A percentile compares a stretch with the other conserved stretches of the same genome.
Conservation (phyloP, 2,797 vertebrate genomes). For the Premnoplex brunnescens region DNA sequence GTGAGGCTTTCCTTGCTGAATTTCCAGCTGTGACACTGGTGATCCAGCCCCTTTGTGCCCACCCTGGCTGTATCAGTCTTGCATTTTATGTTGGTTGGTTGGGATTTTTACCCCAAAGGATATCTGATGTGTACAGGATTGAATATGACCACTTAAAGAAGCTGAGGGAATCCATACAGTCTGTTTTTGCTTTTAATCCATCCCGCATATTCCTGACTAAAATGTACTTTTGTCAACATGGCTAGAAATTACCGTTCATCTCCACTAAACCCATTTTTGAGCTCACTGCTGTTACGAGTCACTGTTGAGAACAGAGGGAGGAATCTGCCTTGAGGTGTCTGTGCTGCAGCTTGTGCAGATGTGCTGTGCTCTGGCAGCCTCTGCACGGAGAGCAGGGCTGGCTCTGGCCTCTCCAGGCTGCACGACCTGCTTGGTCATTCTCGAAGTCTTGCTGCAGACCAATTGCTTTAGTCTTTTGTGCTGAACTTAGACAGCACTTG, state of each 20-base stretch:
- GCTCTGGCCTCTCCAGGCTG: neutral
- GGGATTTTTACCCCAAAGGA: neutral
- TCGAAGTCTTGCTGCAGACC: neutral
- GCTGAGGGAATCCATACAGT: neutral
- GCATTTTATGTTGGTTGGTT: neutral
- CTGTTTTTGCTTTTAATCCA: neutral
- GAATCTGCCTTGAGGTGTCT: neutral
- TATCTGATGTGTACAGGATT: neutral
- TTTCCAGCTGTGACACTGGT: neutral
- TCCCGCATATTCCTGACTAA: neutral
- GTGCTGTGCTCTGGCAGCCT: neutral
- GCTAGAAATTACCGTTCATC: neutral
- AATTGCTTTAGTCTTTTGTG: neutral
- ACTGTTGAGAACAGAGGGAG: neutral
- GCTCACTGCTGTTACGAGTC: neutral
- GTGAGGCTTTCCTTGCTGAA: neutral
- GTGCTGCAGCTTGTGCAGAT: neutral
- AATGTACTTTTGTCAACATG: neutral
- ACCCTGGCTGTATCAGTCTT: neutral
- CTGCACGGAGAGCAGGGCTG: neutral
- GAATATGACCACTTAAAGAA: neutral
- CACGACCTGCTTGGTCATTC: neutral
- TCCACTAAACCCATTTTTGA: neutral
- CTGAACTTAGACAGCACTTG: neutral
- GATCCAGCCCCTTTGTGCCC: neutral